These are phyloP conservation scores for Eledona agricola DNA, from an alignment of 2,888 invertebrate genomes.

Conservation along the genomic window DNA sequence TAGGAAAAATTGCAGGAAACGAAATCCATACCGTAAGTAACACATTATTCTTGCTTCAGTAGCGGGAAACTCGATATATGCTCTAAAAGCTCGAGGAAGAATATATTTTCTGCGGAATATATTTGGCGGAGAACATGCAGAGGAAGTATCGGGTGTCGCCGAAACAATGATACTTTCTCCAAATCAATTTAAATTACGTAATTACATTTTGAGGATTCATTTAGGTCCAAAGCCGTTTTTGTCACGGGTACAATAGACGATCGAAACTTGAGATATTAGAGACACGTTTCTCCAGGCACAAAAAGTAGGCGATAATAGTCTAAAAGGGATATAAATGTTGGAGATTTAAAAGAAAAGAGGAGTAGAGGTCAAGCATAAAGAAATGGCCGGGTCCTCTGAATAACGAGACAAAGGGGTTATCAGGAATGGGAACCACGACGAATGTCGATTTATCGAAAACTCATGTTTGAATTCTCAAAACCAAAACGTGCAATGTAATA, in stretches of 20 bases:
- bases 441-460: conserved; percentile 38
- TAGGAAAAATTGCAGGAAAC: conserved; percentile 36
- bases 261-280: conserved; percentile 50
- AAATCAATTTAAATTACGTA: conserved; percentile 1
- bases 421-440: conserved; percentile 44
- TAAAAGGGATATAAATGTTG: conserved; percentile 57
- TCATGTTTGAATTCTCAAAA: conserved; percentile 33
- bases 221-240: conserved; percentile 11
- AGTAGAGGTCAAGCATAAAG: conserved; percentile 56
- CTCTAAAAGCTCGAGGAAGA: conserved; percentile 39
- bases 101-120: conserved; percentile 37
- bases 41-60: conserved; percentile 40
- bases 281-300: conserved; percentile 49
- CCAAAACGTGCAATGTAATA: background rate
- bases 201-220: conserved; percentile 1
- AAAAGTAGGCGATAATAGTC: conserved; percentile 57
- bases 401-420: conserved; percentile 53
- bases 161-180: conserved; percentile 9
- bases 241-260: conserved; percentile 24
- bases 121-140: conserved; percentile 38
- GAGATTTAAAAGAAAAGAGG: conserved; percentile 55
- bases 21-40: conserved; percentile 40
- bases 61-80: conserved; percentile 38
- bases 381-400: conserved; percentile 55
- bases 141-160: conserved; percentile 33